Base-by-base conservation (phyloP, 64 coral and sea anemone species). In the Pocillopora verrucosa region DNA sequence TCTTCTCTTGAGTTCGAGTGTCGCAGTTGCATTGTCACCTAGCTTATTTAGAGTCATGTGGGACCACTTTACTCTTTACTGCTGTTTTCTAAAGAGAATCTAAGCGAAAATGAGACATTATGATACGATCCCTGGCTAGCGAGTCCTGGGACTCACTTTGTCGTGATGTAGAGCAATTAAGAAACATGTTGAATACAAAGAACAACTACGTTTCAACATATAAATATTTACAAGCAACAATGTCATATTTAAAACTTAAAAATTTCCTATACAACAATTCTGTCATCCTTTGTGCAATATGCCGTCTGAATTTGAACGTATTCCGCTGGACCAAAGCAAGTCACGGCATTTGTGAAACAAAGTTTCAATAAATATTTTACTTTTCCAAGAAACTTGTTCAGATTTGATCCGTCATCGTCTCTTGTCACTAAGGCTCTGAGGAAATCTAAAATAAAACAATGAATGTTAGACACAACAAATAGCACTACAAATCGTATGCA, bases 351-450 rank as follows among this genome's bases (percentile, higher is more conserved):
- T 72, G 64, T 65, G 82, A 85, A 85, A 85, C 82, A 65, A 72
- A 85, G 82, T 85, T 85, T 85, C 82, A 85, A 85, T 85, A 85
- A 85, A 85, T 85, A 85, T 85, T 85, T 12, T 69, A 67, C 63
- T 85, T 14, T 70, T 85, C 64, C 36, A 85, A 85, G 82, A 85
- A 85, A 85, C 81, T 84, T 84, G 62, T 70, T 64, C 63, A 84
- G 81, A 84, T 84, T 69, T 84, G 64, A 85, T 85, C 82, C 51
- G 69, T 72, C 64, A 36, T 72, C 19, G 82, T 68, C 82, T 72
- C 82, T 85, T 72, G 82, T 72, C 82, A 5, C 82, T 72, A 72
- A 57, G 72, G 36, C 37, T 72, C 65, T 65, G 17, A 72, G 30
- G 38, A 20, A 65, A 25, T 58, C 82, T 85, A 45, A 85, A 85